Conservation (phyloP, 2,888 invertebrate species). For the Chaitophorus viminalis region DNA sequence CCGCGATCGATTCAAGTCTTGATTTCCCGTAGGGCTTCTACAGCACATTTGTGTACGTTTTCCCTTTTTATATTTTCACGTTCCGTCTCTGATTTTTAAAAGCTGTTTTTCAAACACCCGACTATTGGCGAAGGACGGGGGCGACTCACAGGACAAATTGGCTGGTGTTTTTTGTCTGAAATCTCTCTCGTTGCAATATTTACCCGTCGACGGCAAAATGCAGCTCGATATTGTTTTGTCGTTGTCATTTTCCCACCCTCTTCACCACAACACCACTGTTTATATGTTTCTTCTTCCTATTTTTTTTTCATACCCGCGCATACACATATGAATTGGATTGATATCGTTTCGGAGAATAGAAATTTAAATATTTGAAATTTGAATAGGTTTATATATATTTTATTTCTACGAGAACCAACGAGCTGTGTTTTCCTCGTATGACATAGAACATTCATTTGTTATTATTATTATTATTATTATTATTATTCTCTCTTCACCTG, state of each 20-base stretch:
- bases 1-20: slow-evolving; percentile 44
- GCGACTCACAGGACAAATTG: slow-evolving; percentile 16
- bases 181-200: slow-evolving; percentile 18
- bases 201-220: slow-evolving; percentile 19
- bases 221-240: slow-evolving; percentile 5
- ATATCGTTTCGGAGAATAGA: slow-evolving; percentile 34
- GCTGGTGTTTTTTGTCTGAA: slow-evolving; percentile 12
- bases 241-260: background rate
- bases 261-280: no score
- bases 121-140: background rate
- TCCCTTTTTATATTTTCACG: slow-evolving; percentile 39
- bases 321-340: slow-evolving; percentile 24
- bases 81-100: slow-evolving; percentile 53
- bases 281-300: slow-evolving; percentile 54
- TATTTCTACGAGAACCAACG: background rate
- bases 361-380: slow-evolving; percentile 53
- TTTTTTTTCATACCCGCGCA: slow-evolving; percentile 61
- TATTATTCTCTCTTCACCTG: background rate
- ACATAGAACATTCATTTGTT: background rate
- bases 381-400: slow-evolving; percentile 31
- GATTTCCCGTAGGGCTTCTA: slow-evolving; percentile 57
- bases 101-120: slow-evolving; percentile 44
- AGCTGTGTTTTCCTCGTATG: slow-evolving; percentile 2
- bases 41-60: slow-evolving; percentile 35
- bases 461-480: background rate